A percentile compares a stretch with the other conserved stretches of the same genome.
Conservation (phyloP, 2,888 invertebrate genomes). For the Margaritifera margaritifera region DNA sequence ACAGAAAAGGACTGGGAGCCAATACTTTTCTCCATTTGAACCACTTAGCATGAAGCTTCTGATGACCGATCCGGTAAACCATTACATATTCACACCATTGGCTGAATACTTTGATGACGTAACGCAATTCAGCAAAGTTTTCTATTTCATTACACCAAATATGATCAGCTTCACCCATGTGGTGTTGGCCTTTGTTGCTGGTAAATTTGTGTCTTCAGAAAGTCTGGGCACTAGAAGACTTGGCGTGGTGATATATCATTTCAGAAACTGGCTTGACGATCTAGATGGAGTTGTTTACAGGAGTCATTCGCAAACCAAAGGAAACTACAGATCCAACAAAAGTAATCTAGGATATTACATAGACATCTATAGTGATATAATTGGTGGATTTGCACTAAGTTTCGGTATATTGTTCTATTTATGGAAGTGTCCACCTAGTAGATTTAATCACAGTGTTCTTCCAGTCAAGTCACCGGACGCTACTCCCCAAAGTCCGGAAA, state of each 20-base stretch:
- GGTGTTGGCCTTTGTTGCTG: slow-evolving; percentile 82
- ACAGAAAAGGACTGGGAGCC: slow-evolving; percentile 21
- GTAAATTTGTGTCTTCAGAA: slow-evolving; percentile 83
- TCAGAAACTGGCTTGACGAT: slow-evolving; percentile 88
- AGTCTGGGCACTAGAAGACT: slow-evolving; percentile 82
- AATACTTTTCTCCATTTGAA: slow-evolving; percentile 48
- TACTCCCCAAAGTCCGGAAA: slow-evolving; percentile 22
- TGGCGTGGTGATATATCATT: slow-evolving; percentile 84
- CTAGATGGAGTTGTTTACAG: slow-evolving; percentile 90
- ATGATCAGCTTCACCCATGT: slow-evolving; percentile 88
- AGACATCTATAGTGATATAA: slow-evolving; percentile 86
- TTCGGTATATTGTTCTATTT: slow-evolving; percentile 73
- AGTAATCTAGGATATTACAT: slow-evolving; percentile 87
- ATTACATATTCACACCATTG: slow-evolving; percentile 86
- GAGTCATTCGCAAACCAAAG: slow-evolving; percentile 74
- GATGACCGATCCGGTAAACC: slow-evolving; percentile 87
- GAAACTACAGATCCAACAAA: slow-evolving; percentile 72
- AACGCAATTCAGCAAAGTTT: slow-evolving; percentile 78
- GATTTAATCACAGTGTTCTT: slow-evolving; percentile 6
- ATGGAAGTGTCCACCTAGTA: slow-evolving; percentile 32
- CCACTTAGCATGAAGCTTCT: slow-evolving; percentile 86
- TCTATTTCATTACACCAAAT: slow-evolving; percentile 82
- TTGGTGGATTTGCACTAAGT: slow-evolving; percentile 76
- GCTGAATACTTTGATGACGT: slow-evolving; percentile 81
- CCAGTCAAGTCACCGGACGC: slow-evolving; percentile 6